Evolutionary conservation across 2,888 invertebrate genomes (phyloP).

Genomic region (Hypselothyrea guttata): DNA sequence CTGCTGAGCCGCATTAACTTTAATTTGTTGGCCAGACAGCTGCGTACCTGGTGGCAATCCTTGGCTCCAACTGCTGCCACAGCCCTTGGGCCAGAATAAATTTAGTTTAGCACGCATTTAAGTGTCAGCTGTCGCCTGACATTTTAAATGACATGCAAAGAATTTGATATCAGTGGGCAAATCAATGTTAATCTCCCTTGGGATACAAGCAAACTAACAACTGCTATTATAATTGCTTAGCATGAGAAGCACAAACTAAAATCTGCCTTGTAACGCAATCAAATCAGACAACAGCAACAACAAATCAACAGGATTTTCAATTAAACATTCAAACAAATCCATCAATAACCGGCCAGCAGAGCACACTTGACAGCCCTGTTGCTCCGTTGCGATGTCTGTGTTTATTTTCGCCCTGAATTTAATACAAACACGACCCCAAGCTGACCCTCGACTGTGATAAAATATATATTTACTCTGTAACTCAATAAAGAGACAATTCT

Average conservation of each 20-base stretch:
- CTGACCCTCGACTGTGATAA: constrained; percentile 33
- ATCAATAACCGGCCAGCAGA: constrained; percentile 35
- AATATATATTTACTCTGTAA: constrained; percentile 53
- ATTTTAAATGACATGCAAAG: constrained; percentile 44
- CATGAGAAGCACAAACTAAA: neutral
- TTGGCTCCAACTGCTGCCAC: neutral
- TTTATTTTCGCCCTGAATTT: constrained; percentile 45
- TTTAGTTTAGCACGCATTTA: constrained; percentile 1
- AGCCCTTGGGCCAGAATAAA: too few species aligned
- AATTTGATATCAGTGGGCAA: constrained; percentile 41
- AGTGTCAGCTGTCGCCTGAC: constrained; percentile 45
- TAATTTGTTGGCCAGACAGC: constrained; percentile 72
- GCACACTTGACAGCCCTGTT: constrained; percentile 4
- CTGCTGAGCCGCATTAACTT: constrained; percentile 70
- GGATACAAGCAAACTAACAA: constrained; percentile 1
- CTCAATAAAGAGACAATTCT: constrained; percentile 11
- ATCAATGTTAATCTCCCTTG: constrained; percentile 12
- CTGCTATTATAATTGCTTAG: constrained; percentile 4
- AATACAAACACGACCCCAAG: constrained; percentile 44
- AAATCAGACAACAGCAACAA: constrained; percentile 6
- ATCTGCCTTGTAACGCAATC: neutral
- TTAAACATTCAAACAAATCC: constrained; percentile 47
- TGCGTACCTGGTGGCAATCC: constrained; percentile 42
- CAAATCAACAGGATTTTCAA: constrained; percentile 61
- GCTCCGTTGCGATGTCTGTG: neutral